A percentile compares a stretch with the other conserved stretches of the same genome.
Evolutionary conservation across 2,888 invertebrate genomes (phyloP).

Genomic region (Mimas tiliae): DNA sequence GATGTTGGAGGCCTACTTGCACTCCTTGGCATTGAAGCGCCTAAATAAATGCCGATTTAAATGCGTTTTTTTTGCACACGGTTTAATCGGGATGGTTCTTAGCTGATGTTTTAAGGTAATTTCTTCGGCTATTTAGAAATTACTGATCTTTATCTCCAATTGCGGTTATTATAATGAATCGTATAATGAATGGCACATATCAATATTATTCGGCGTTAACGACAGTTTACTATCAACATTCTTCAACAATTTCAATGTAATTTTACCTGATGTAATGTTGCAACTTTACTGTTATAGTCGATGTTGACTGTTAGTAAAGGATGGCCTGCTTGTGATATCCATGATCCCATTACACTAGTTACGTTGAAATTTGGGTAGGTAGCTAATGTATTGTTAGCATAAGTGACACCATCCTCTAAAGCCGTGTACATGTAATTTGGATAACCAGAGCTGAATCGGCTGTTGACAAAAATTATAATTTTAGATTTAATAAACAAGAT

Average conservation of each 20-base stretch:
- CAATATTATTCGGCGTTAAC: too few species aligned
- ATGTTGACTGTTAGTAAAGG: constrained; percentile 67
- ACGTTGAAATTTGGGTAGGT: constrained; percentile 56
- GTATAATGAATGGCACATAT: too few species aligned
- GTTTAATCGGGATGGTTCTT: too few species aligned
- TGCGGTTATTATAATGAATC: too few species aligned
- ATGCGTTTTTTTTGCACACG: too few species aligned
- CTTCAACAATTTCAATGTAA: background rate
- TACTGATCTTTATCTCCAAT: too few species aligned
- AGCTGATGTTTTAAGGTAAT: too few species aligned
- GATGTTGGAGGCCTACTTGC: too few species aligned
- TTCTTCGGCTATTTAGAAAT: too few species aligned
- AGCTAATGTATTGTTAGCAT: constrained; percentile 49
- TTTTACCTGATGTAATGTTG: constrained; percentile 66
- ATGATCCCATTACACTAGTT: constrained; percentile 65
- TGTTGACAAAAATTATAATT: constrained; percentile 39
- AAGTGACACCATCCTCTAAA: constrained; percentile 64
- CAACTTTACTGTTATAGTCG: constrained; percentile 57
- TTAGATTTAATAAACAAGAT: background rate
- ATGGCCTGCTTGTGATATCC: constrained; percentile 72
- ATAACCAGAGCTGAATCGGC: constrained; percentile 69
- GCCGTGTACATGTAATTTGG: constrained; percentile 79
- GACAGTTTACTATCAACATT: too few species aligned
- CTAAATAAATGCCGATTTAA: too few species aligned
- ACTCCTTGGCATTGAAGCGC: too few species aligned